Percentiles rank a stretch among this genome's conserved stretches.
phyloP scores from a whole-genome alignment of 2,113 vertebrate species.

The Actenoides hombroni region DNA sequence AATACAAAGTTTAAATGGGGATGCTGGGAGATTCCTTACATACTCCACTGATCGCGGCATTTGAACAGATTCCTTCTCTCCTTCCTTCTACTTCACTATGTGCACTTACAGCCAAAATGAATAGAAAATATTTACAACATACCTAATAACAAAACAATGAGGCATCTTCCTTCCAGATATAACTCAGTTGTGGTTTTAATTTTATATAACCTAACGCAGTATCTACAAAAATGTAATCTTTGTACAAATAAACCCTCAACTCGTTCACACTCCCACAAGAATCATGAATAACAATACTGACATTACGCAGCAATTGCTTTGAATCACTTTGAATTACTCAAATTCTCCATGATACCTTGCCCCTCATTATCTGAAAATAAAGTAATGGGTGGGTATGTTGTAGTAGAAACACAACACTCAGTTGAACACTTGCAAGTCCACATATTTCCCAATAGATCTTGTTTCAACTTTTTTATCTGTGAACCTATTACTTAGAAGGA shows the following conservation, averaged over 20 bases:
- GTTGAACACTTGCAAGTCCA: not conserved
- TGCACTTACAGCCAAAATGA: not conserved
- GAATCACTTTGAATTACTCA: not conserved
- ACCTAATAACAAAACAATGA: conserved; percentile 31
- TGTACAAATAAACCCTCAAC: not conserved
- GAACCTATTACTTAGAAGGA: not conserved
- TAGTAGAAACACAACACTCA: not conserved
- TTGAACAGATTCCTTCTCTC: not conserved
- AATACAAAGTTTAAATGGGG: not conserved
- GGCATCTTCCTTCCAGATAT: conserved; percentile 42
- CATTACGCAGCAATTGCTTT: not conserved
- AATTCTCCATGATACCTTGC: not conserved
- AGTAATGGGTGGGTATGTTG: fast-evolving
- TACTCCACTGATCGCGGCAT: not conserved
- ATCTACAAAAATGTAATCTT: not conserved
- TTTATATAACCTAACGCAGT: not conserved
- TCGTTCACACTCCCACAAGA: not conserved
- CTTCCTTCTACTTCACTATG: not conserved
- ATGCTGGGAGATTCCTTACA: not conserved
- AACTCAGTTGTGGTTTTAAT: conserved; percentile 46
- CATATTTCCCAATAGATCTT: not conserved
- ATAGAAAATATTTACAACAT: conserved; percentile 20
- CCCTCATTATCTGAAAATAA: not conserved
- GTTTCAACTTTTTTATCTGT: not conserved
- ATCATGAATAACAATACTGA: not conserved